These are phyloP conservation scores for Natrix natrix DNA, from an alignment of 2,797 vertebrate species.

Conservation along the genomic window DNA sequence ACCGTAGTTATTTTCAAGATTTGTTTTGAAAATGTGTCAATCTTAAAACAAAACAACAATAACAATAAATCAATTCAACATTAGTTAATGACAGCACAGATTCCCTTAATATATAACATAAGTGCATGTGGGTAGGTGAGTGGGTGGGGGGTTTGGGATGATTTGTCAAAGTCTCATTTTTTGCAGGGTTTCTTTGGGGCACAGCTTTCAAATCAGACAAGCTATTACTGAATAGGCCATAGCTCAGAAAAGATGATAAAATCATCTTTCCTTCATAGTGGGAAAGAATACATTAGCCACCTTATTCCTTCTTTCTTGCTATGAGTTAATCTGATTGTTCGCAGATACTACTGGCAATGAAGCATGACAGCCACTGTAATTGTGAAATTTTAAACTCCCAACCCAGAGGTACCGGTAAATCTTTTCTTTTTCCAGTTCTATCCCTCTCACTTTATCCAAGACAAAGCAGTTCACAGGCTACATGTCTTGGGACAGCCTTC, in stretches of 20 bases:
- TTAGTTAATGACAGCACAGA: neutral
- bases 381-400: constrained; percentile 13
- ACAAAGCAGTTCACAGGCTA: neutral
- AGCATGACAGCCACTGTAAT: constrained; percentile 21
- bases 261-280: neutral
- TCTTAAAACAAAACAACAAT: neutral
- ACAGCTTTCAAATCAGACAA: neutral
- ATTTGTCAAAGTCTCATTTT: neutral
- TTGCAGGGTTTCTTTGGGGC: neutral
- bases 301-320: neutral
- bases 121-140: neutral
- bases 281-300: neutral
- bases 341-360: neutral
- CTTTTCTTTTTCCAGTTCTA: neutral
- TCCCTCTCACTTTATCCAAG: neutral
- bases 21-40: neutral
- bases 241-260: neutral
- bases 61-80: neutral
- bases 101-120: neutral
- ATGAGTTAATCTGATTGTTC: constrained; percentile 15
- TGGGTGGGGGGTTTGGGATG: too few species aligned
- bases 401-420: neutral
- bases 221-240: neutral
- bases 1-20: neutral
- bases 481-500: neutral